Evolutionary conservation across 2,797 vertebrate species (phyloP), one percentile per base, ranked within the genome.

Genomic region (Myotis daubentonii): DNA sequence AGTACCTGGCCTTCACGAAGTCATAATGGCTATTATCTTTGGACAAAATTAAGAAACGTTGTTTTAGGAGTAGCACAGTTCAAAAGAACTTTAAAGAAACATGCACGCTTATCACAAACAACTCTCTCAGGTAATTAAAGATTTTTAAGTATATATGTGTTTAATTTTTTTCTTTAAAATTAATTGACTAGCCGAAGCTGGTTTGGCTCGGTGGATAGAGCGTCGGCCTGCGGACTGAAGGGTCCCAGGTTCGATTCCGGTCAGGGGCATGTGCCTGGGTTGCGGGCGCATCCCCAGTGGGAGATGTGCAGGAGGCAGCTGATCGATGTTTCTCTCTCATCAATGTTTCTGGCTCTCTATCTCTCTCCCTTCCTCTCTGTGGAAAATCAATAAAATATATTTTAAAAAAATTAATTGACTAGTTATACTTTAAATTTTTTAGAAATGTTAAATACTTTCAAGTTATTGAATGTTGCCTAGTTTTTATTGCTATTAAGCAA

Each of bases 1-100:
- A 99, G 99, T 97, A 99, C 99, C 2, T 99, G 99, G 99, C 99
- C 99, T 89, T 99, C 99, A 78, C 99, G 99, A 97, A 99, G 99
- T 96, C 99, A 99, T 97, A 99, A 99, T 97, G 99, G 99, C 87
- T 99, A 99, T 98, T 99, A 99, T 98, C 98, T 99, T 57, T 99
- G 99, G 99, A 99, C 99, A 94, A 99, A 99, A 97, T 98, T 99
- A 98, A 98, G 99, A 95, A 99, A 99, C 4, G 99, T 99, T 95
- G 94, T 99, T 86, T 98, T 99, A 13, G 99, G 99, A 95, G 99
- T 99, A 97, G 98, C 99, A 79, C 99, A 99, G 91, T 99, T 99
- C 97, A 99, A 99, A 98, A 99, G 98, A 98, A 99, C 98, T 22
- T 98, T 99, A 96, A 99, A 98, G 97, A 99, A 99, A 95, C 98